Percentiles rank a stretch among this genome's conserved stretches.
Evolutionary conservation across 2,113 vertebrate species (phyloP).

Genomic region (Scomber colias): DNA sequence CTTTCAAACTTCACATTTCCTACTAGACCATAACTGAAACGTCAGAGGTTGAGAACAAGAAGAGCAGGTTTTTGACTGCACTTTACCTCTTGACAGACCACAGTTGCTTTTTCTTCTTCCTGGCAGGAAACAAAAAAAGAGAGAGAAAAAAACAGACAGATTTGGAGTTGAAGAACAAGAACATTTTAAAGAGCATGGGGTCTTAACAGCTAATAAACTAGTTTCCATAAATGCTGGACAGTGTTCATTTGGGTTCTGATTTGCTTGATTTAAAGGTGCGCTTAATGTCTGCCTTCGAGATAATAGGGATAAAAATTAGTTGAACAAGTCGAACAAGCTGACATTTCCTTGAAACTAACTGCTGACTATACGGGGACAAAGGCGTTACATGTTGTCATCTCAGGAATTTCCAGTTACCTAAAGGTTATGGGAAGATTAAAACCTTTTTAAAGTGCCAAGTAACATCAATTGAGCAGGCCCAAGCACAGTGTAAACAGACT

Average conservation of each 20-base stretch:
- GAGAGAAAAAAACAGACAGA: neutral
- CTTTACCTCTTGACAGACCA: neutral
- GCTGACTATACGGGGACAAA: neutral
- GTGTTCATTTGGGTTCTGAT: neutral
- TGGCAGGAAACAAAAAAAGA: neutral
- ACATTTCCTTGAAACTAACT: neutral
- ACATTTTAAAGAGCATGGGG: neutral
- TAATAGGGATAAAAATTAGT: neutral
- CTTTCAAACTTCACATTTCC: conserved; percentile 26
- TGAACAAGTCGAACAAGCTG: neutral
- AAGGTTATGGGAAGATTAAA: neutral
- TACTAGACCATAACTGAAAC: conserved; percentile 9
- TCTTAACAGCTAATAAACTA: neutral
- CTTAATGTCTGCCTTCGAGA: neutral
- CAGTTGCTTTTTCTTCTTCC: conserved; percentile 14
- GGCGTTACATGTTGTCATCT: neutral
- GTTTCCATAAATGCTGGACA: too few species aligned
- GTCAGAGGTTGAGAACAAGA: conserved; percentile 45
- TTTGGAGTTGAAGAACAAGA: neutral
- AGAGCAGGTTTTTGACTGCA: conserved; percentile 45
- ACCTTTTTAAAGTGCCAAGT: neutral
- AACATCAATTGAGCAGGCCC: too few species aligned
- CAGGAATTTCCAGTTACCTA: neutral
- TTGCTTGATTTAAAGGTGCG: neutral
- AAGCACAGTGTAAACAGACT: neutral